These are phyloP conservation scores for Drosophila watanabei DNA, from an alignment of 1,140 invertebrate species.

Conservation along the genomic window DNA sequence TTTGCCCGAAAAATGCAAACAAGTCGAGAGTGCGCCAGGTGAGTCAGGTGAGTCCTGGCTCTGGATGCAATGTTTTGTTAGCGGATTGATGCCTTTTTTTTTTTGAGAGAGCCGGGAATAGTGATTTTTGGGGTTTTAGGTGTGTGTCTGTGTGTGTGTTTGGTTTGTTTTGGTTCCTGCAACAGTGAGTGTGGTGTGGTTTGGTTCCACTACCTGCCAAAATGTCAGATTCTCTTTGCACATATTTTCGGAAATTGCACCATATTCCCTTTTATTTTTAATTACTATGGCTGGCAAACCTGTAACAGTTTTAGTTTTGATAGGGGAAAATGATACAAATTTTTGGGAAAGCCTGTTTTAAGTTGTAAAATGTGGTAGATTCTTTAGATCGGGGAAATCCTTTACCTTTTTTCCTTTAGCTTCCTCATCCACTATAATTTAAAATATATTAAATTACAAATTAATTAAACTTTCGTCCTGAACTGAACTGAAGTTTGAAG, in stretches of 20 bases:
- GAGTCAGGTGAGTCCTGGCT: not conserved
- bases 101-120: too few relatives aligned
- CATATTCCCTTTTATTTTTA: not conserved
- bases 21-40: conserved; percentile 7
- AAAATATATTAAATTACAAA: too few relatives aligned
- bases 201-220: not conserved
- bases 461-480: too few relatives aligned
- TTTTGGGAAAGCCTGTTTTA: too few relatives aligned
- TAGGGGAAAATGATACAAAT: too few relatives aligned
- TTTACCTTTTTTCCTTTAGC: too few relatives aligned
- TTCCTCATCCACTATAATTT: too few relatives aligned
- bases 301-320: too few relatives aligned
- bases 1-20: conserved; percentile 34
- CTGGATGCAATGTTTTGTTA: not conserved
- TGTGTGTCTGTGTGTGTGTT: not conserved
- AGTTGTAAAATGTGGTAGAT: too few relatives aligned
- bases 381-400: too few relatives aligned
- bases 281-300: too few relatives aligned
- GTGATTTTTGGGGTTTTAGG: not conserved
- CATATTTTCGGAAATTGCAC: not conserved
- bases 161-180: not conserved
- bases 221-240: not conserved
- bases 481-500: too few relatives aligned
- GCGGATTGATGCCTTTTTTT: conserved; percentile 18
- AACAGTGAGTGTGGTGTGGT: not conserved